These are phyloP conservation scores for Fistularia commersonii DNA, from an alignment of 2,797 vertebrate species.

Conservation along the genomic window DNA sequence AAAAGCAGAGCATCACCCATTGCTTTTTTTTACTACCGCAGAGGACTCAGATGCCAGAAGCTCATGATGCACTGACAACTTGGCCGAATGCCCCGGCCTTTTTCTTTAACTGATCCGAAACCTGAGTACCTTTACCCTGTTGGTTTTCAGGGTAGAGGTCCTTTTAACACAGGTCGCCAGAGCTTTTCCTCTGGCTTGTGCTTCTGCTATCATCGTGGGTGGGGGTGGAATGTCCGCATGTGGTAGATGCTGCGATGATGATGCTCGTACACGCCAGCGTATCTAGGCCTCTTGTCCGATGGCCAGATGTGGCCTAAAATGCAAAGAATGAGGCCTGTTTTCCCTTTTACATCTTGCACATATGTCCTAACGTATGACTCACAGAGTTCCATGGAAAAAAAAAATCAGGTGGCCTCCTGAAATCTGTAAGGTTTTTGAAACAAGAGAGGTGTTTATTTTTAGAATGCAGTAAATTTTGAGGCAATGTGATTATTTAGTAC, in stretches of 20 bases:
- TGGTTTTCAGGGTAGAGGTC: constrained; percentile 14
- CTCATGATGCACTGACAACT: constrained; percentile 16
- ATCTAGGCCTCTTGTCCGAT: constrained; percentile 28
- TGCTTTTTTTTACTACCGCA: constrained; percentile 2
- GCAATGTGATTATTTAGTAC: constrained; percentile 16
- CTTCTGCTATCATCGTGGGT: constrained; percentile 11
- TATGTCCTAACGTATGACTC: constrained; percentile 8
- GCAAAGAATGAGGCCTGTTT: constrained; percentile 36
- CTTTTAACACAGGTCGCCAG: constrained; percentile 20
- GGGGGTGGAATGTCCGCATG: constrained; percentile 20
- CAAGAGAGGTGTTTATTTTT: constrained; percentile 9
- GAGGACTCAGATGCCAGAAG: constrained; percentile 10
- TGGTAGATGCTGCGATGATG: constrained; percentile 19
- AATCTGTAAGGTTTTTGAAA: neutral
- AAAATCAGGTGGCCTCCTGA: neutral
- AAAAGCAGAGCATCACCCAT: constrained; percentile 8
- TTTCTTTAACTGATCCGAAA: constrained; percentile 13
- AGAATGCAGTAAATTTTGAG: neutral
- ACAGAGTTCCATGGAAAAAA: constrained; percentile 8
- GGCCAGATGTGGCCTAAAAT: constrained; percentile 48
- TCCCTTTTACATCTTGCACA: constrained; percentile 8
- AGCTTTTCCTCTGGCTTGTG: constrained; percentile 20
- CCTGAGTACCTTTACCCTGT: constrained; percentile 23
- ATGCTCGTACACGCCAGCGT: constrained; percentile 9
- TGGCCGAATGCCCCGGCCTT: constrained; percentile 13